These are phyloP conservation scores for Oligia strigilis DNA, from an alignment of 2,888 invertebrate genomes.

Conservation along the genomic window DNA sequence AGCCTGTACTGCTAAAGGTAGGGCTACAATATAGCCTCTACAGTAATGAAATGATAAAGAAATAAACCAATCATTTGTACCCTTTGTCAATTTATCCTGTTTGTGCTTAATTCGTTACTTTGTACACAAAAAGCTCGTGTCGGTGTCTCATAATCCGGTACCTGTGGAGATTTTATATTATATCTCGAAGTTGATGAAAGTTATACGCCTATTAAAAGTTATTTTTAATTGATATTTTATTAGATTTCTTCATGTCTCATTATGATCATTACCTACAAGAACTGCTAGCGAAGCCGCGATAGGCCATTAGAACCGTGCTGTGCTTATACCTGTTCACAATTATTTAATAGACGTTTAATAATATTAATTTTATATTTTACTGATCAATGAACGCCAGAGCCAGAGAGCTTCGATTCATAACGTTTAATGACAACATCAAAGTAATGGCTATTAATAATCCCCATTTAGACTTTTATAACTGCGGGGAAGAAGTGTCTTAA, in stretches of 20 bases:
- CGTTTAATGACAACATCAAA: slow-evolving; percentile 76
- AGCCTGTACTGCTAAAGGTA: no score
- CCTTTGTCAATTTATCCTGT: neutral
- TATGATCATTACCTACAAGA: slow-evolving; percentile 25
- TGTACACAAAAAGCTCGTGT: neutral
- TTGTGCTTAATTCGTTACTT: neutral
- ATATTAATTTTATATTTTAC: slow-evolving; percentile 55
- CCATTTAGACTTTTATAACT: slow-evolving; percentile 82
- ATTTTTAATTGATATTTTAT: slow-evolving; percentile 32
- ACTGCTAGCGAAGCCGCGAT: slow-evolving; percentile 15
- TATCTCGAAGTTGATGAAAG: slow-evolving; percentile 13
- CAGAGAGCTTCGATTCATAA: slow-evolving; percentile 63
- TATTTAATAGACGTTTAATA: slow-evolving; percentile 57
- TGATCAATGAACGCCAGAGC: slow-evolving; percentile 55
- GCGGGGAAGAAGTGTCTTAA: slow-evolving; percentile 71
- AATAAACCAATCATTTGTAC: neutral
- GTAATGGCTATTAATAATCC: slow-evolving; percentile 80
- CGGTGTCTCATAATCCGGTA: neutral
- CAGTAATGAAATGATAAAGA: neutral
- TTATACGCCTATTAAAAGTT: slow-evolving; percentile 17
- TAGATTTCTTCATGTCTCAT: slow-evolving; percentile 31
- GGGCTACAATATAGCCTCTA: no score
- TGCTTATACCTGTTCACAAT: slow-evolving; percentile 59
- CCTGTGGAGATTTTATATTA: slow-evolving; percentile 11
- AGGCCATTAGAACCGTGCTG: slow-evolving; percentile 30